Evolutionary conservation across 2,888 invertebrate species (phyloP).

Genomic region (Agrotis segetum): DNA sequence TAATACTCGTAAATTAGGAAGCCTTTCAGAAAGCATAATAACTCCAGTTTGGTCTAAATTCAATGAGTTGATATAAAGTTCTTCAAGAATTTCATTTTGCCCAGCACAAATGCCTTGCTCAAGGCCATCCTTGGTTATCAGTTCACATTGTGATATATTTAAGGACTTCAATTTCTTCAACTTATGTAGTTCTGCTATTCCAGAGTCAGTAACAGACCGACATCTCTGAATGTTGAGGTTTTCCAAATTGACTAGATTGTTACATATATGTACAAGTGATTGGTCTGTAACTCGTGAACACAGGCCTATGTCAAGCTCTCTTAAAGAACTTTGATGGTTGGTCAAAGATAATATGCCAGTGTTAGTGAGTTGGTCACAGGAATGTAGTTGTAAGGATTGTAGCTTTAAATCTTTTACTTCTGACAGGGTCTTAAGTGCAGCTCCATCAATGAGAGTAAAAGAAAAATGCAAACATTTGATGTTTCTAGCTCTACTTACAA

Average conservation of each 20-base stretch:
- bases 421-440: slow-evolving; percentile 90
- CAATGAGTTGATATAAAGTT: slow-evolving; percentile 91
- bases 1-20: slow-evolving; percentile 91
- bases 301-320: slow-evolving; percentile 91
- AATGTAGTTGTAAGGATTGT: slow-evolving; percentile 87
- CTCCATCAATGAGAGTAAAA: slow-evolving; percentile 93
- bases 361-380: slow-evolving; percentile 92
- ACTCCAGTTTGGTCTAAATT: slow-evolving; percentile 92
- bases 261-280: slow-evolving; percentile 91
- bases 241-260: slow-evolving; percentile 90
- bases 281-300: slow-evolving; percentile 93
- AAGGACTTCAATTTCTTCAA: slow-evolving; percentile 90
- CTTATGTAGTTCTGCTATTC: slow-evolving; percentile 89
- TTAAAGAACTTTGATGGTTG: slow-evolving; percentile 89
- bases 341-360: slow-evolving; percentile 90
- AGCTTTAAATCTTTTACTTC: slow-evolving; percentile 88
- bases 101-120: slow-evolving; percentile 91
- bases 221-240: slow-evolving; percentile 92
- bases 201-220: slow-evolving; percentile 92
- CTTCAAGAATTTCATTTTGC: slow-evolving; percentile 86
- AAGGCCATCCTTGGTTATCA: slow-evolving; percentile 92
- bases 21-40: slow-evolving; percentile 90
- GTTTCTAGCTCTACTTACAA: slow-evolving; percentile 87
- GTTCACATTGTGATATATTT: slow-evolving; percentile 93
- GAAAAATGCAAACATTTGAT: slow-evolving; percentile 92